Base-by-base conservation (phyloP, 1,140 invertebrate species). In the Pseudomyrmex concolor region DNA sequence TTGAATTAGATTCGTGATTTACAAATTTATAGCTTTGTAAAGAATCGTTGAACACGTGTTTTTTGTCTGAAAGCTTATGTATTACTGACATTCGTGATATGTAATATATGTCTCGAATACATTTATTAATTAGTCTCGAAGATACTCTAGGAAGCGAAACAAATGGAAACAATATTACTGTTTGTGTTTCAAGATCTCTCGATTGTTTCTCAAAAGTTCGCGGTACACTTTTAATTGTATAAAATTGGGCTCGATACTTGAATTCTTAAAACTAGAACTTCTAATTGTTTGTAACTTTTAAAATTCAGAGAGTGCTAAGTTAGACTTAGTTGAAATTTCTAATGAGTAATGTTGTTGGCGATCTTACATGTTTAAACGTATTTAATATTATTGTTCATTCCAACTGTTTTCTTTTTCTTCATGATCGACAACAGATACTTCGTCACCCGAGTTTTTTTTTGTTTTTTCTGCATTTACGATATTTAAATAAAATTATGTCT, bases 281-380 rank as follows among this genome's bases (percentile, higher is more conserved):
- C 77, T 73, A 86, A 84, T 83, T 64, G 48, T 48, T 84, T 88
- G 50, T 59, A 17, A 81, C n/a, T 59, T 83, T 82, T 80, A 77
- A 87, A 66, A 5, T 83, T 78, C 80, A 89, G 71, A 57, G 76
- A 84, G 59, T 62, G 70, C 55, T 90, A 84, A 85, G 73, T 84
- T 91, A 88, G 83, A 87, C 59, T 63, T 86, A 89, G 86, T 34
- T 85, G 72, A 85, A 85, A 86, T 81, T 84, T 66, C 66, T 83
- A 86, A 84, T 90, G 91, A 84, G 71, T 92, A 88, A 92, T 89
- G 89, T 94, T 88, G 92, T 90, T 91, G 91, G 91, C 92, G 92
- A 93, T 92, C 90, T 92, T 89, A 90, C 91, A 84, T 90, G 90
- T 91, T 92, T 89, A 91, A 90, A 81, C 87, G 89, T 90, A 82